Evolutionary conservation across 2,888 invertebrate species (phyloP).

Genomic region (Hypena proboscidalis): DNA sequence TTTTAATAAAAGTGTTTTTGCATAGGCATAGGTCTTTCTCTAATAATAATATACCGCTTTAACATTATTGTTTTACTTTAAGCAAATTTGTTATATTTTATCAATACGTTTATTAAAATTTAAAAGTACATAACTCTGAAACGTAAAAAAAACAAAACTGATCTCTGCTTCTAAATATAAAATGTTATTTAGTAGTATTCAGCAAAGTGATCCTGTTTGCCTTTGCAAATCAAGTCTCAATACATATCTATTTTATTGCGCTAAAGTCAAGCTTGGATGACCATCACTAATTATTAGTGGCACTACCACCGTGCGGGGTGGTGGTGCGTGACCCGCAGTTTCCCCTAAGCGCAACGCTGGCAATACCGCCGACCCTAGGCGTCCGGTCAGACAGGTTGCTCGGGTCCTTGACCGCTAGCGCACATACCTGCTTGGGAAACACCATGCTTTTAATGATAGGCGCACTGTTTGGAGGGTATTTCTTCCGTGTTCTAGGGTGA

Average conservation of each 20-base stretch:
- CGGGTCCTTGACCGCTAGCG: conserved; percentile 69
- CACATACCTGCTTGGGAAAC: conserved; percentile 33
- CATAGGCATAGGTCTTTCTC: too few relatives aligned
- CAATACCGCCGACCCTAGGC: conserved; percentile 71
- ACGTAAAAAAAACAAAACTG: too few relatives aligned
- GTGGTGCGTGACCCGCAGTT: conserved; percentile 55
- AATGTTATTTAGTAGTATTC: too few relatives aligned
- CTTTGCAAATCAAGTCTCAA: too few relatives aligned
- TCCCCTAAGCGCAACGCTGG: conserved; percentile 49
- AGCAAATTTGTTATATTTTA: too few relatives aligned
- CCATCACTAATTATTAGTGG: conserved; percentile 35
- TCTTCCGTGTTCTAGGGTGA: conserved; percentile 13
- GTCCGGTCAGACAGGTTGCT: conserved; percentile 74
- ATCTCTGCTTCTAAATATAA: too few relatives aligned
- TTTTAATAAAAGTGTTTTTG: too few relatives aligned
- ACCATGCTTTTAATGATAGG: conserved; percentile 30
- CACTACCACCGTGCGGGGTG: conserved; percentile 23
- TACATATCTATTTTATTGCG: neutral
- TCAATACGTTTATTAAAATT: too few relatives aligned
- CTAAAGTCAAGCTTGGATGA: conserved; percentile 29
- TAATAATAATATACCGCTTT: too few relatives aligned
- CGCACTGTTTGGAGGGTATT: conserved; percentile 4
- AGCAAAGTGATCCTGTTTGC: too few relatives aligned
- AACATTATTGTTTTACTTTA: too few relatives aligned
- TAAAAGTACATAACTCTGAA: too few relatives aligned